Percentiles rank a stretch among this genome's conserved stretches.
Conservation (phyloP, 2,113 vertebrate species). For the Ardeotis arabs region DNA sequence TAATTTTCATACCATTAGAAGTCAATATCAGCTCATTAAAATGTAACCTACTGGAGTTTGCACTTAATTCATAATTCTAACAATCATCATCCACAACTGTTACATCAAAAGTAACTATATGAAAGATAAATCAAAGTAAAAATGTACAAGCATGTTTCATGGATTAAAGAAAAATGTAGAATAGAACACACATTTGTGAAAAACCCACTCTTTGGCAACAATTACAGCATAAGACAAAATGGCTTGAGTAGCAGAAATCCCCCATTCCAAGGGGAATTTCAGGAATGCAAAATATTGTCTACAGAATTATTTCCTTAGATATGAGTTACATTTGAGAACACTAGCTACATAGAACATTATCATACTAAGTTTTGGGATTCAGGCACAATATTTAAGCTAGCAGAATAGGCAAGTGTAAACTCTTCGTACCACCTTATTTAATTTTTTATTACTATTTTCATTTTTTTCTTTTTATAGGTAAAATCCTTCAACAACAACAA, state of each 20-base stretch:
- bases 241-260: background rate
- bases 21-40: background rate
- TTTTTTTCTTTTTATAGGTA: background rate
- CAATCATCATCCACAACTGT: background rate
- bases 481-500: background rate
- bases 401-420: background rate
- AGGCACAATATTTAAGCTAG: background rate
- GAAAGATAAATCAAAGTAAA: constrained; percentile 26
- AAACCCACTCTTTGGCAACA: background rate
- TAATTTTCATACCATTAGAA: background rate
- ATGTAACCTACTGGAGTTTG: background rate
- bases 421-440: background rate
- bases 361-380: background rate
- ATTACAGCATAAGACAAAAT: background rate
- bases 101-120: constrained; percentile 4
- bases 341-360: background rate
- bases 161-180: background rate
- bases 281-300: background rate
- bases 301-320: background rate
- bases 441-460: background rate
- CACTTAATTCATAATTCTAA: background rate
- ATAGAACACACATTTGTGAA: background rate
- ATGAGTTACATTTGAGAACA: background rate
- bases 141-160: background rate
- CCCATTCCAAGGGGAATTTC: background rate